Percentiles rank a stretch among this genome's conserved stretches.
Evolutionary conservation across 2,113 vertebrate species (phyloP).

Genomic region (Natator depressus): DNA sequence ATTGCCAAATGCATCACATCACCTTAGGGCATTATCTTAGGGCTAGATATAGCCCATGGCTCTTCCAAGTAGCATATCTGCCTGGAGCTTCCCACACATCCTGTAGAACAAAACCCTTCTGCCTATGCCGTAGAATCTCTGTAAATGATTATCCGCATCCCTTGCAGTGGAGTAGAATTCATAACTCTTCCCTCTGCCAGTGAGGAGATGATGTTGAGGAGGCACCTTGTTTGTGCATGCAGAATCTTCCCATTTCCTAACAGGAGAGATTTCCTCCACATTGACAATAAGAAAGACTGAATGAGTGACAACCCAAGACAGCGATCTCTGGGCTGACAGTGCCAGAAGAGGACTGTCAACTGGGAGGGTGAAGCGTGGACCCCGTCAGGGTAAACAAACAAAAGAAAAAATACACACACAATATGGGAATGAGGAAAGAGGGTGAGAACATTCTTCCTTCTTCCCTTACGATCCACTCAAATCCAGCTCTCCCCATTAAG

Average conservation of each 20-base stretch:
- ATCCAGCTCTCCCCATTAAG: not conserved
- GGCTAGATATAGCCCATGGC: not conserved
- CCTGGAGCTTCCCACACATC: not conserved
- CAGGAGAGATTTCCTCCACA: no score
- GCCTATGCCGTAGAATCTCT: not conserved
- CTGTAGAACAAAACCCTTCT: not conserved
- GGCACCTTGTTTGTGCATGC: not conserved
- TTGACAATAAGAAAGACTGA: no score
- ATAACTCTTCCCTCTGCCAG: accelerated
- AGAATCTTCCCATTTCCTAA: not conserved
- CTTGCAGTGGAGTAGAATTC: not conserved
- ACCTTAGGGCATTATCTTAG: not conserved
- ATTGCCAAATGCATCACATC: not conserved
- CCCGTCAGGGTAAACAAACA: not conserved
- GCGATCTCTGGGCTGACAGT: no score
- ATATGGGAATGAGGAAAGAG: not conserved
- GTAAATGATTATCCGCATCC: not conserved
- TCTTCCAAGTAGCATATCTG: not conserved
- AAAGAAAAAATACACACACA: not conserved
- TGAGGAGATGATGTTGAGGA: not conserved
- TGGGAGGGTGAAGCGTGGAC: not conserved
- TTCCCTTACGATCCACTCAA: not conserved
- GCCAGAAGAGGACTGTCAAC: no score
- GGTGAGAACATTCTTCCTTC: not conserved
- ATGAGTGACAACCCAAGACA: no score